Conservation (phyloP, 1,140 invertebrate species). For the Cyphomyrmex costatus region DNA sequence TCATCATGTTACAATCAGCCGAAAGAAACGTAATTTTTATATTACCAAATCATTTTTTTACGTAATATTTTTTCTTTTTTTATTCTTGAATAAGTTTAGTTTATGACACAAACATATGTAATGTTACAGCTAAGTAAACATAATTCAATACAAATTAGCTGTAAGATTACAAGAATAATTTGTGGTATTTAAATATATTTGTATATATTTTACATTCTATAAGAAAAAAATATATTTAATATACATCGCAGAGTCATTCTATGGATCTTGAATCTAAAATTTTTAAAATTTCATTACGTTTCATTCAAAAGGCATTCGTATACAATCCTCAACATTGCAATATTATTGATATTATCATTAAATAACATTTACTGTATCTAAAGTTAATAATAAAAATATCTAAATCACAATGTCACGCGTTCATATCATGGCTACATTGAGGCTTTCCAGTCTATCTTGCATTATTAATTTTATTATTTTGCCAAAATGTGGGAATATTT, state of each 20-base stretch:
- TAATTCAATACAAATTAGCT: conserved; percentile 58
- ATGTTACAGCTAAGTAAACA: conserved; percentile 67
- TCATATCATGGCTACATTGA: conserved; percentile 69
- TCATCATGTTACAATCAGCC: conserved; percentile 55
- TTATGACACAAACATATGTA: conserved; percentile 19
- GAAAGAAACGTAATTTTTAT: conserved; percentile 72
- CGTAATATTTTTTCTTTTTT: conserved; percentile 4
- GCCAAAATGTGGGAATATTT: conserved; percentile 43
- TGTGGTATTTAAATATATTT: not conserved
- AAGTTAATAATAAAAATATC: conserved; percentile 83
- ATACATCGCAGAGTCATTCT: not conserved
- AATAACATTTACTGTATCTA: conserved; percentile 84
- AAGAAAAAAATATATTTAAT: conserved; percentile 8
- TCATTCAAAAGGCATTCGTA: conserved; percentile 75
- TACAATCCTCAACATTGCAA: conserved; percentile 76
- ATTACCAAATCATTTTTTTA: not conserved
- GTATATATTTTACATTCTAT: not conserved
- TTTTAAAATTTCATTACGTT: conserved; percentile 72
- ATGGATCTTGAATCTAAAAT: conserved; percentile 30
- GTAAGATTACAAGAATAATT: conserved; percentile 56
- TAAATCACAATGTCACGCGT: conserved; percentile 82
- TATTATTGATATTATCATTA: conserved; percentile 81
- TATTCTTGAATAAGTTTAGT: conserved; percentile 25
- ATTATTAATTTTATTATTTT: conserved; percentile 63
- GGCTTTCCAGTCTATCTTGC: conserved; percentile 78